Conservation (phyloP, 2,797 vertebrate species). For the Threskiornis aethiopicus region DNA sequence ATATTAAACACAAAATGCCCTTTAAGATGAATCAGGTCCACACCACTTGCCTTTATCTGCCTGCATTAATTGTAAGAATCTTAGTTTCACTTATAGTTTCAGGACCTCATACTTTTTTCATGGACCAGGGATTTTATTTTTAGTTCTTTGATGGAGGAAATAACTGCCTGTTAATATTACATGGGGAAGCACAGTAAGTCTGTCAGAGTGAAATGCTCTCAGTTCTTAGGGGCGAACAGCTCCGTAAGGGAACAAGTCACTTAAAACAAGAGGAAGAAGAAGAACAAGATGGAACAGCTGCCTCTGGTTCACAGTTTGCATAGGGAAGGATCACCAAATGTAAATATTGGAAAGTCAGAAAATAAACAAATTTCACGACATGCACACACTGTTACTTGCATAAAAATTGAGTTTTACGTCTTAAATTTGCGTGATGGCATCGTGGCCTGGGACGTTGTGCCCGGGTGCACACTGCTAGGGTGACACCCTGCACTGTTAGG, state of each 20-base stretch:
- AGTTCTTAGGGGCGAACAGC: background rate
- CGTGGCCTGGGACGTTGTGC: fast-evolving
- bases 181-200: background rate
- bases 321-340: background rate
- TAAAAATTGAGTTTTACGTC: background rate
- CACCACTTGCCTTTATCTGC: background rate
- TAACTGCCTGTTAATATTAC: background rate
- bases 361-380: background rate
- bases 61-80: background rate
- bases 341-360: background rate
- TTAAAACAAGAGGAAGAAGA: background rate
- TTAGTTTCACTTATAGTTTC: background rate
- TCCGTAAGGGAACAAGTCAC: background rate
- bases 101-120: background rate
- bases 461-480: fast-evolving
- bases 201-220: background rate
- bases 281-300: background rate
- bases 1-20: background rate
- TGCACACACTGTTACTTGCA: background rate
- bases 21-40: background rate
- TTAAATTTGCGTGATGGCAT: background rate
- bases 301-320: background rate
- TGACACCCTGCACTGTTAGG: background rate
- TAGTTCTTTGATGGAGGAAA: background rate
- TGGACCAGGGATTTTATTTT: background rate